These are phyloP conservation scores for Drosophila pachea DNA, from an alignment of 1,140 invertebrate species.

Conservation along the genomic window DNA sequence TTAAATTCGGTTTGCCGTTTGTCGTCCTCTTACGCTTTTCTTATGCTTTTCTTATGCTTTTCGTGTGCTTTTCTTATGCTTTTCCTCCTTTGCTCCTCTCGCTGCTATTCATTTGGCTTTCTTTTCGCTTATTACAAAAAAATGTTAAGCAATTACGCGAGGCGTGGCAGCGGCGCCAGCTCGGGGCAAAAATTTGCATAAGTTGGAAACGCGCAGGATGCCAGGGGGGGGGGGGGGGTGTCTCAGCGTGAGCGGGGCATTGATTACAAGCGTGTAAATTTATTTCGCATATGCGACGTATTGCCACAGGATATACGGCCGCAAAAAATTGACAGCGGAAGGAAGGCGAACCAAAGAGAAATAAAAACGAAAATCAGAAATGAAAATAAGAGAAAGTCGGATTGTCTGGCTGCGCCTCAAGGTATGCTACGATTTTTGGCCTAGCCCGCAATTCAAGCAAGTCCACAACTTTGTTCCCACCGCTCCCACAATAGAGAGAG, in stretches of 20 bases:
- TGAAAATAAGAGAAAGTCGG: constrained; percentile 2
- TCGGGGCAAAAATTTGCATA: constrained; percentile 66
- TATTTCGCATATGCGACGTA: constrained; percentile 65
- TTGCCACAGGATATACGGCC: constrained; percentile 15
- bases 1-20: constrained; percentile 72
- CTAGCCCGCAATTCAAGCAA: constrained; percentile 1
- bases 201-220: constrained; percentile 48
- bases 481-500: not conserved
- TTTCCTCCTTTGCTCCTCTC: constrained; percentile 39
- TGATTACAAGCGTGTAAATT: constrained; percentile 72
- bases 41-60: constrained; percentile 45
- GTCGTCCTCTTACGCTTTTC: constrained; percentile 50
- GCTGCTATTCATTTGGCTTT: not conserved
- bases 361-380: not conserved
- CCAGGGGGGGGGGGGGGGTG: constrained; percentile 19
- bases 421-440: constrained; percentile 59
- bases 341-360: no score
- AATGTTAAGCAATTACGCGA: constrained; percentile 69
- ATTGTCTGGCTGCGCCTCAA: constrained; percentile 54
- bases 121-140: constrained; percentile 29
- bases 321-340: constrained; percentile 2
- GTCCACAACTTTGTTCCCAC: not conserved
- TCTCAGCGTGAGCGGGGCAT: constrained; percentile 45
- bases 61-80: constrained; percentile 36
- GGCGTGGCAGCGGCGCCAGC: constrained; percentile 12